Base-by-base conservation (phyloP, 2,888 invertebrate genomes). In the Eupithecia abbreviata region DNA sequence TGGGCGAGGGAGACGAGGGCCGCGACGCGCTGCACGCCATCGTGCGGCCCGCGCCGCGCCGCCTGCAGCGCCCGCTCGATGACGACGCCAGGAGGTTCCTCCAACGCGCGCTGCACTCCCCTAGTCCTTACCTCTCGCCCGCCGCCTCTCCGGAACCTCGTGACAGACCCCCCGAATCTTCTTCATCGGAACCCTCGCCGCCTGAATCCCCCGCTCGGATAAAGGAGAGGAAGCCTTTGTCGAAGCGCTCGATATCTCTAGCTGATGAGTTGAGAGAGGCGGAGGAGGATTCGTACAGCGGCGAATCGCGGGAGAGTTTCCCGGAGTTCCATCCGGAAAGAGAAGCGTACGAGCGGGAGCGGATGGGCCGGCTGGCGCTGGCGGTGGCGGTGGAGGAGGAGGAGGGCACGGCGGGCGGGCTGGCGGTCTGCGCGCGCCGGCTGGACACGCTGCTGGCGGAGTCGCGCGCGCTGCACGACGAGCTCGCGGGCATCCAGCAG, bases 401-500 rank as follows among this genome's bases (percentile, higher is more conserved):
- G 4, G 18, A 12, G 78, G 51, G 55, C 84, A 86, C 7, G 83
- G 82, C 62, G 90, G 91, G 77, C 84, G 82, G 89, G 3, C 89
- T 90, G 71, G 94, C 94, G 41, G 6, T 41, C 3, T 67, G 67
- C 42, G 93, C 93, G 82, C 86, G 93, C 73, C 88, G 89, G 67
- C 86, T 95, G 84, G 94, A 93, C 87, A 91, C 90, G 79, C 87
- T 95, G 88, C 89, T 95, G 84, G 92, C 90, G 69, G 95, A 95
- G 88, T 93, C 94, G 12, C 88, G 93, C 42, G 89, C 88, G 76
- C 90, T 95, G 82, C 94, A 94, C 89, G 89, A 86, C 82, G 93
- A 94, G 90, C 88, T 95, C 86, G 92, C 93, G 12, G 93, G 89
- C 85, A 95, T 95, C 86, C 93, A 94, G 83, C 90, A 91, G 79